These are phyloP conservation scores for Ardeotis arabs DNA, from an alignment of 2,113 vertebrate species.

Conservation along the genomic window DNA sequence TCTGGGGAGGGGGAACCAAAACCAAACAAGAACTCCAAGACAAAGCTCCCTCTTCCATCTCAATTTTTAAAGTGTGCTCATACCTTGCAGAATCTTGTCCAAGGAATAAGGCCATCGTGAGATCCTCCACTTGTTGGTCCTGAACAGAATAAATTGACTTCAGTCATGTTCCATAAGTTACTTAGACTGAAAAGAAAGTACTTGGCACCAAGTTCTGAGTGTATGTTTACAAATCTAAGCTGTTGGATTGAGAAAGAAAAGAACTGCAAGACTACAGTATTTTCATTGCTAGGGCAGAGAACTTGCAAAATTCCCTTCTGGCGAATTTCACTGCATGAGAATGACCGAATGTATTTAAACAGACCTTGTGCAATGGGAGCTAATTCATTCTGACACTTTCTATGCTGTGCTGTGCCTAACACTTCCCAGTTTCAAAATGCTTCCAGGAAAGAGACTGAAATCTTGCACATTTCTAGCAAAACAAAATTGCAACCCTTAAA, in stretches of 20 bases:
- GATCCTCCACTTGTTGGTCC: constrained; percentile 77
- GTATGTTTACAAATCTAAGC: neutral
- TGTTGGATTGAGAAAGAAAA: neutral
- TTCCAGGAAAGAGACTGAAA: neutral
- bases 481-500: neutral
- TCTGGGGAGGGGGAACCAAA: too few relatives aligned
- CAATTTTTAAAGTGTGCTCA: neutral
- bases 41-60: neutral
- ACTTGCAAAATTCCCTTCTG: neutral
- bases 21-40: neutral
- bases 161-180: neutral
- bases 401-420: neutral
- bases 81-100: constrained; percentile 97
- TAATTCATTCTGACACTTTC: neutral
- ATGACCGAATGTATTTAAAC: neutral
- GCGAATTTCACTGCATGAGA: neutral
- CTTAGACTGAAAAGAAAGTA: neutral
- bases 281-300: neutral
- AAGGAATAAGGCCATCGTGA: constrained; percentile 88
- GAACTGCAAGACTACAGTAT: neutral
- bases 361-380: neutral
- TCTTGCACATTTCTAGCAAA: neutral
- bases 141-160: constrained; percentile 43
- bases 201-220: neutral
- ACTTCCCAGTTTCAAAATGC: neutral